Percentiles rank a stretch among this genome's conserved stretches.
phyloP scores from a whole-genome alignment of 2,113 vertebrate species.

The Neomonachus schauinslandi region DNA sequence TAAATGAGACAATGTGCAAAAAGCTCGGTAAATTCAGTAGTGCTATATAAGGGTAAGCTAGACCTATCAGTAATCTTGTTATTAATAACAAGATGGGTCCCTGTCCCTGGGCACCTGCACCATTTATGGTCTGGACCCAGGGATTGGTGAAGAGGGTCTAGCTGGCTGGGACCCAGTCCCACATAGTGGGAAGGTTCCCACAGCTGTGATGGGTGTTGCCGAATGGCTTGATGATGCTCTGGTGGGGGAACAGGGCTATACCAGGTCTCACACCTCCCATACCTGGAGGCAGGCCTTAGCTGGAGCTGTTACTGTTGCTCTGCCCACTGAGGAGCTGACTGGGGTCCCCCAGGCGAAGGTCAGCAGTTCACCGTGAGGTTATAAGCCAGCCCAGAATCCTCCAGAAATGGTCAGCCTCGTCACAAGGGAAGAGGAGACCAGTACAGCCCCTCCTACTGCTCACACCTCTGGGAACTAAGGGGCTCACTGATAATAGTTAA shows the following conservation, averaged over 20 bases:
- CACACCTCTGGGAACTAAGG: neutral
- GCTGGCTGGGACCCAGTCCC: neutral
- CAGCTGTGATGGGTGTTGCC: neutral
- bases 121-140: neutral
- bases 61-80: neutral
- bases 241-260: neutral
- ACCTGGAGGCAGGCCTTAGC: neutral
- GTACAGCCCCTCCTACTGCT: neutral
- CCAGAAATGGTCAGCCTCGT: neutral
- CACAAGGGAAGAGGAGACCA: neutral
- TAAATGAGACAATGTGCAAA: neutral
- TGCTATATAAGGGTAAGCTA: neutral
- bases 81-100: neutral
- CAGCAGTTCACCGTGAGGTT: neutral
- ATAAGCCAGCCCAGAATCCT: neutral
- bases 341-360: neutral
- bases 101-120: neutral
- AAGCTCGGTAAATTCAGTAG: neutral
- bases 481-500: neutral
- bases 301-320: neutral
- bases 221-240: neutral
- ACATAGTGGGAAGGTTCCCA: neutral
- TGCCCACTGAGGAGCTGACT: neutral
- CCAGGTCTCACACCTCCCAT: neutral
- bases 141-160: neutral